Conservation (phyloP, 2,113 vertebrate species). For the cattle (Bos taurus) region DNA sequence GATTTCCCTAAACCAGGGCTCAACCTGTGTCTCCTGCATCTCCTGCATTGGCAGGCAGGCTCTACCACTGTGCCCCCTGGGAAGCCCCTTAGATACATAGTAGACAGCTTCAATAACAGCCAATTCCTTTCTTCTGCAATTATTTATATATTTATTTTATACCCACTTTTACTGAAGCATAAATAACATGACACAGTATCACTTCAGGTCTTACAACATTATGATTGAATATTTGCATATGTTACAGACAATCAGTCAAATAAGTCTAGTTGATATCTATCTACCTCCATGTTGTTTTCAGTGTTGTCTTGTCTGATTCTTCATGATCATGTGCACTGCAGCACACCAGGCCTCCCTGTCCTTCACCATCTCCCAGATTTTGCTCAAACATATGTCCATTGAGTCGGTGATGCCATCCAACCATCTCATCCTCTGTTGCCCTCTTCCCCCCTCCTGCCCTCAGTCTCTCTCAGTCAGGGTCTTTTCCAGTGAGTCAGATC, state of each 20-base stretch:
- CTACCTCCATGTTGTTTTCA: neutral
- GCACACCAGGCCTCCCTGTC: neutral
- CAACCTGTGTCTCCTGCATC: neutral
- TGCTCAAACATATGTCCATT: neutral
- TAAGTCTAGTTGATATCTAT: neutral
- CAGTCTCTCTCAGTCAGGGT: neutral
- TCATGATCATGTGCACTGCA: neutral
- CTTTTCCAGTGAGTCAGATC: neutral
- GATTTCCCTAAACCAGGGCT: neutral
- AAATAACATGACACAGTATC: neutral
- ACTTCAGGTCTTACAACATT: neutral
- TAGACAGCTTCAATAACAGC: neutral
- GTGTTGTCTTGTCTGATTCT: fast-evolving
- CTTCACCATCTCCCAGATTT: neutral
- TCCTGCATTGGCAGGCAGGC: neutral
- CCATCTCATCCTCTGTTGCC: neutral
- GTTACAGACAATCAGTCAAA: neutral
- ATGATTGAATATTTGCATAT: neutral
- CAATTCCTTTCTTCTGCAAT: neutral
- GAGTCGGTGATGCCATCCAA: neutral
- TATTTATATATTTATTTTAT: neutral
- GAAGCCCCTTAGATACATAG: neutral
- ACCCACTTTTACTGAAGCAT: neutral
- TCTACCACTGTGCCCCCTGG: neutral
- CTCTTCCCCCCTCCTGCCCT: neutral